Percentiles rank a stretch among this genome's conserved stretches.
Conservation (phyloP, 2,888 invertebrate species). For the Tachystola acroxantha region DNA sequence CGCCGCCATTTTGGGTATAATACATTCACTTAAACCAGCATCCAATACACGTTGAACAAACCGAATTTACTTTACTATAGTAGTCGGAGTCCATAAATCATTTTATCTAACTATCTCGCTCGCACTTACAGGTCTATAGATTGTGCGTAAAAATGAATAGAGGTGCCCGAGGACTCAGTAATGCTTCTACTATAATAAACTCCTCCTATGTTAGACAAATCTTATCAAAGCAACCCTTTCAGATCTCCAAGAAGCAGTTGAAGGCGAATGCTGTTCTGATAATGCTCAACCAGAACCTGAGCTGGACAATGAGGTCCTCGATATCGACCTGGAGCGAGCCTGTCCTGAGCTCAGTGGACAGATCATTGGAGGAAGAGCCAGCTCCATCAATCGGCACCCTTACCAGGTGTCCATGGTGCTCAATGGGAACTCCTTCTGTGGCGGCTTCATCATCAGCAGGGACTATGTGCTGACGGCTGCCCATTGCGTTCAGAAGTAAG, state of each 20-base stretch:
- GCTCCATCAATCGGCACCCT: conserved; percentile 59
- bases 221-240: conserved; percentile 16
- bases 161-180: no score
- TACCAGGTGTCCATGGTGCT: conserved; percentile 65
- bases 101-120: no score
- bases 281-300: conserved; percentile 11
- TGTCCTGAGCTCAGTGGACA: conserved; percentile 67
- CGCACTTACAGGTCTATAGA: no score
- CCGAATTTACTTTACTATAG: no score
- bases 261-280: conserved; percentile 37
- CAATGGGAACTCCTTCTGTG: conserved; percentile 69
- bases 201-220: no score
- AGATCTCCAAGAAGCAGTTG: conserved; percentile 57
- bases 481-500: conserved; percentile 70
- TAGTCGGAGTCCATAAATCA: no score
- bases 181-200: no score
- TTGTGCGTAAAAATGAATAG: no score
- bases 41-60: no score
- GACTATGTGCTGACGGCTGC: conserved; percentile 65
- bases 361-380: conserved; percentile 63
- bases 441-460: conserved; percentile 64
- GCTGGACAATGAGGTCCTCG: conserved; percentile 34
- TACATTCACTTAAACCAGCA: no score
- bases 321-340: conserved; percentile 45
- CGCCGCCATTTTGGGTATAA: no score